Percentiles rank a stretch among this genome's conserved stretches.
Conservation (phyloP, 2,888 invertebrate genomes). For the Chrysotoxum bicinctum region DNA sequence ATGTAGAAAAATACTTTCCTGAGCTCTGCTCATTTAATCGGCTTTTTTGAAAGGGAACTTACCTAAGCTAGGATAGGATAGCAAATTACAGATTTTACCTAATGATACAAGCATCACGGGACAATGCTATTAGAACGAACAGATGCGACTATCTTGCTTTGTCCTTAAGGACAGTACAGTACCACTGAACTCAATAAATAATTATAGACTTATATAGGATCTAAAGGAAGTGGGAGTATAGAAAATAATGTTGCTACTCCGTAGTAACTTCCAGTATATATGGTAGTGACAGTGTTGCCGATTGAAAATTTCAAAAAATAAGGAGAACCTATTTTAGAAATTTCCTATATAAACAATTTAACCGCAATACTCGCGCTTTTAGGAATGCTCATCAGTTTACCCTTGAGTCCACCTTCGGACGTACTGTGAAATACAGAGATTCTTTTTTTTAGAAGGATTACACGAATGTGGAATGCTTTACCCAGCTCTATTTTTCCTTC, state of each 20-base stretch:
- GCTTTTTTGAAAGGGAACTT: slow-evolving; percentile 9
- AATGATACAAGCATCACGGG: slow-evolving; percentile 56
- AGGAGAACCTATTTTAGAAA: too few species aligned
- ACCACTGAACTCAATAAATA: slow-evolving; percentile 47
- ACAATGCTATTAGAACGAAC: slow-evolving; percentile 17
- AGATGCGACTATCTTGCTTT: slow-evolving; percentile 18
- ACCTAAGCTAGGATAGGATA: not conserved
- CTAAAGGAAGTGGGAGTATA: not conserved
- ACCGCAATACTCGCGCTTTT: too few species aligned
- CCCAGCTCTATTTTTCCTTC: too few species aligned
- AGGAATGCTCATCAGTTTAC: too few species aligned
- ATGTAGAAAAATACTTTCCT: slow-evolving; percentile 27
- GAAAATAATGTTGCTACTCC: not conserved
- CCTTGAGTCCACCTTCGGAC: too few species aligned
- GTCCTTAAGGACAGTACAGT: not conserved
- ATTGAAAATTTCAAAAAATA: not conserved
- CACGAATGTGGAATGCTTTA: too few species aligned
- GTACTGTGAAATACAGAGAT: too few species aligned
- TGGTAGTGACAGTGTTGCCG: not conserved
- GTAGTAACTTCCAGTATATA: not conserved
- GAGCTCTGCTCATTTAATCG: slow-evolving; percentile 53
- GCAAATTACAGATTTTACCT: slow-evolving; percentile 63
- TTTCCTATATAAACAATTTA: too few species aligned
- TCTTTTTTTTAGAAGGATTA: too few species aligned
- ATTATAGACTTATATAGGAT: slow-evolving; percentile 44